A percentile compares a stretch with the other conserved stretches of the same genome.
Conservation (phyloP, 64 coral and sea anemone genomes). For the Acropora yongei region DNA sequence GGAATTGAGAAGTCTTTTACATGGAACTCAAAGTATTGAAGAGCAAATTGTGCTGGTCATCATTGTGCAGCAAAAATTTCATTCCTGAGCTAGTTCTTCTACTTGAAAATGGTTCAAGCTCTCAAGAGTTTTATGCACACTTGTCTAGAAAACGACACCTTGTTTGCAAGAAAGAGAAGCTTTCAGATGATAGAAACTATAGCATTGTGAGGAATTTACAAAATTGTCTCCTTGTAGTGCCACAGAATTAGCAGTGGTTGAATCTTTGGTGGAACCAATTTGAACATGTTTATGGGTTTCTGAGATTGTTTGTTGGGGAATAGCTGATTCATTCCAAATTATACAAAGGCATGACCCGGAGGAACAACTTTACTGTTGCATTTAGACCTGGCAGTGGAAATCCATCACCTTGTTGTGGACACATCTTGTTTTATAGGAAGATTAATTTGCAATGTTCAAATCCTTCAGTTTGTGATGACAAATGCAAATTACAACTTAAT, state of each 20-base stretch:
- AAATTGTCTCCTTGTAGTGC: background rate
- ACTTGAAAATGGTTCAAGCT: background rate
- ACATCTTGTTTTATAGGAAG: too few relatives aligned
- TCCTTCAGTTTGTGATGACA: too few relatives aligned
- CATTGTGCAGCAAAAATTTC: conserved; percentile 38
- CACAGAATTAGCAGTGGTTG: conserved; percentile 1
- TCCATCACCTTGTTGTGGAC: conserved; percentile 5
- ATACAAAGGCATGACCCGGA: too few relatives aligned
- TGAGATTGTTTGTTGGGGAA: too few relatives aligned
- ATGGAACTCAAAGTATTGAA: conserved; percentile 49
- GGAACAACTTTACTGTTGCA: too few relatives aligned
- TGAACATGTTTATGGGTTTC: background rate
- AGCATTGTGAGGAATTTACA: conserved; percentile 4
- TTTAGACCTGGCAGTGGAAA: too few relatives aligned
- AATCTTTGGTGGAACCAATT: background rate
- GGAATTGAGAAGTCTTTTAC: conserved; percentile 34
- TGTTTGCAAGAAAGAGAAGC: too few relatives aligned
- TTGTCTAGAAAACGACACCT: background rate
- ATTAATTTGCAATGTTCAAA: too few relatives aligned
- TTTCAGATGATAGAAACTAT: background rate
- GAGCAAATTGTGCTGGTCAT: conserved; percentile 34
- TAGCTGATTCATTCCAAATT: too few relatives aligned
- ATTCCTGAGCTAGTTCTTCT: conserved; percentile 35
- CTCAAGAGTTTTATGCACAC: conserved; percentile 8
- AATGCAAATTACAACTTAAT: too few relatives aligned